A percentile compares a stretch with the other conserved stretches of the same genome.
These are phyloP conservation scores for Apodemus agrarius DNA, from an alignment of 2,797 vertebrate genomes.

Conservation along the genomic window DNA sequence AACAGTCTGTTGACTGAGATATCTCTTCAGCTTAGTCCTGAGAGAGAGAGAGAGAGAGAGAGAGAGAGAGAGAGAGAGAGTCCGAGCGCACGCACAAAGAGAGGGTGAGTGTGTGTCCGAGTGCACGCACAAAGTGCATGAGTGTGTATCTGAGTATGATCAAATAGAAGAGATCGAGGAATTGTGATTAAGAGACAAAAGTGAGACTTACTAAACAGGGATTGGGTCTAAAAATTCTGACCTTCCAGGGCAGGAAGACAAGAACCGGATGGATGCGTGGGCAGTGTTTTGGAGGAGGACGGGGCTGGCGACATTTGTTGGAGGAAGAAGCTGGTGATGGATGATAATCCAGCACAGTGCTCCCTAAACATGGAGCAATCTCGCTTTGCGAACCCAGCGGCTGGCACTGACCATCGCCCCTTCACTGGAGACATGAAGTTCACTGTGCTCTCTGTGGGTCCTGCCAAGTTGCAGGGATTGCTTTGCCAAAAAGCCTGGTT, in stretches of 20 bases:
- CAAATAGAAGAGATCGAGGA: background rate
- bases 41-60: no score
- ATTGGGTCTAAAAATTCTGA: background rate
- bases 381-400: background rate
- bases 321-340: conserved; percentile 2
- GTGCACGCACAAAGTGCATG: background rate
- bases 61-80: no score
- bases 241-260: background rate
- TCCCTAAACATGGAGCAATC: background rate
- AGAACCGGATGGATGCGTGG: background rate
- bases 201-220: background rate
- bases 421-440: background rate
- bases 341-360: background rate
- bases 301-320: conserved; percentile 11
- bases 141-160: background rate
- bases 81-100: no score
- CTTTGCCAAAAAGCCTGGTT: conserved; percentile 62
- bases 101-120: no score
- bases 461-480: conserved; percentile 25
- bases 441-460: background rate
- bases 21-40: background rate
- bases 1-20: background rate
- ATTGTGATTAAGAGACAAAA: background rate
- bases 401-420: background rate
- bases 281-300: background rate